Percentiles rank a stretch among this genome's conserved stretches.
Conservation (phyloP, 2,888 invertebrate genomes). For the Pandemis heparana region DNA sequence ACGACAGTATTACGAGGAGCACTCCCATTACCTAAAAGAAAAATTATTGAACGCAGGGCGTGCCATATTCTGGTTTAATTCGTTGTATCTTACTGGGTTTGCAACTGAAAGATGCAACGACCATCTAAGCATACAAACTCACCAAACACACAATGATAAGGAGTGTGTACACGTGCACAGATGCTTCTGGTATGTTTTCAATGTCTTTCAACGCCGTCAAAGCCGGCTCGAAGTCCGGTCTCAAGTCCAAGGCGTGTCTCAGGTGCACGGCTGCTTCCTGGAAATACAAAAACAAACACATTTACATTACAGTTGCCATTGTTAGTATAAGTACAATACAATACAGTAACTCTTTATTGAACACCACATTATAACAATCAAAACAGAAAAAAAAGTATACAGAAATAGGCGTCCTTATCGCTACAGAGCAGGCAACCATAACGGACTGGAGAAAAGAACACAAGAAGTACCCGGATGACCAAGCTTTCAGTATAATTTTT, state of each 20-base stretch:
- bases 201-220: slow-evolving; percentile 92
- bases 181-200: slow-evolving; percentile 92
- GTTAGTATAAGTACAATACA: no score
- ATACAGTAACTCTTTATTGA: no score
- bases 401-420: no score
- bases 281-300: slow-evolving; percentile 26
- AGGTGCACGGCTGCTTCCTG: slow-evolving; percentile 94
- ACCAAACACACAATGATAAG: slow-evolving; percentile 95
- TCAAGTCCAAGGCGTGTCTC: slow-evolving; percentile 92
- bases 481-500: no score
- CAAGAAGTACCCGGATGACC: no score
- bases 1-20: slow-evolving; percentile 92
- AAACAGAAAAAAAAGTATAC: no score
- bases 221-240: slow-evolving; percentile 95
- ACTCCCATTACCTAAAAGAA: slow-evolving; percentile 90
- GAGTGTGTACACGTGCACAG: slow-evolving; percentile 94
- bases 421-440: no score
- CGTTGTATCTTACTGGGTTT: no score
- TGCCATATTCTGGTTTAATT: neutral
- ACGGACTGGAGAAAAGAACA: no score
- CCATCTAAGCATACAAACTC: slow-evolving; percentile 51
- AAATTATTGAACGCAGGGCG: neutral
- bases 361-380: no score
- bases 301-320: neutral
- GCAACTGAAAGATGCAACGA: no score